A percentile compares a stretch with the other conserved stretches of the same genome.
Evolutionary conservation across 2,797 vertebrate genomes (phyloP).

Genomic region (Pseudotriccus pelzelni): DNA sequence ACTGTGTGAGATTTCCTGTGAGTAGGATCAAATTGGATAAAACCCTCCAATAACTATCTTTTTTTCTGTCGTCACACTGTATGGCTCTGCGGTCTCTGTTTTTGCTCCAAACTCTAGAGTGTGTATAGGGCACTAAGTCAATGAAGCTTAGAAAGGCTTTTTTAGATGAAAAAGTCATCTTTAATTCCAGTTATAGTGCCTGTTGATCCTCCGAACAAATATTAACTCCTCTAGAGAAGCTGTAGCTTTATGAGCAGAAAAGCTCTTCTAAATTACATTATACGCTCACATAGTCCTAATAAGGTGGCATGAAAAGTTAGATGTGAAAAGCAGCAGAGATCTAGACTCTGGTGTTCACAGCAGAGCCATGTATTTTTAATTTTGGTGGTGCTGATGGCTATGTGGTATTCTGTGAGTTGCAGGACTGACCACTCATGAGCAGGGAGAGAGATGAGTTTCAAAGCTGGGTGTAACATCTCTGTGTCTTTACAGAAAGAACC

Average conservation of each 20-base stretch:
- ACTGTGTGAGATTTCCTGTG: neutral
- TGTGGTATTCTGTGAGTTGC: neutral
- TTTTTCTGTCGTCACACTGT: neutral
- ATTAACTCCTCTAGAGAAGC: conserved; percentile 68
- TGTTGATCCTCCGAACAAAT: conserved; percentile 74
- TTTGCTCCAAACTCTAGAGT: neutral
- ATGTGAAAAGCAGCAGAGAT: neutral
- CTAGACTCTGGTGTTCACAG: neutral
- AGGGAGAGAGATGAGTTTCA: neutral
- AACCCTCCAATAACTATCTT: neutral
- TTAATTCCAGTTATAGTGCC: conserved; percentile 73
- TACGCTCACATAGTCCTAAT: conserved; percentile 56
- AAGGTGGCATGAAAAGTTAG: conserved; percentile 59
- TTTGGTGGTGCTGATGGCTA: neutral
- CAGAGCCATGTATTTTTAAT: neutral
- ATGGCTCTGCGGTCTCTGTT: neutral
- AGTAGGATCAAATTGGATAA: conserved; percentile 27
- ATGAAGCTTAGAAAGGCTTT: conserved; percentile 67
- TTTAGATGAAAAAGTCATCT: conserved; percentile 72
- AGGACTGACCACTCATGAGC: neutral
- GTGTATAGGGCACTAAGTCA: conserved; percentile 51
- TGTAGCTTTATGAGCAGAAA: conserved; percentile 66
- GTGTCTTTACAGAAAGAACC: neutral
- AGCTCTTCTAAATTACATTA: conserved; percentile 75
- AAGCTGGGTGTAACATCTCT: neutral